A percentile compares a stretch with the other conserved stretches of the same genome.
Conservation (phyloP, 2,888 invertebrate genomes). For the Sinohyriopsis cumingii region DNA sequence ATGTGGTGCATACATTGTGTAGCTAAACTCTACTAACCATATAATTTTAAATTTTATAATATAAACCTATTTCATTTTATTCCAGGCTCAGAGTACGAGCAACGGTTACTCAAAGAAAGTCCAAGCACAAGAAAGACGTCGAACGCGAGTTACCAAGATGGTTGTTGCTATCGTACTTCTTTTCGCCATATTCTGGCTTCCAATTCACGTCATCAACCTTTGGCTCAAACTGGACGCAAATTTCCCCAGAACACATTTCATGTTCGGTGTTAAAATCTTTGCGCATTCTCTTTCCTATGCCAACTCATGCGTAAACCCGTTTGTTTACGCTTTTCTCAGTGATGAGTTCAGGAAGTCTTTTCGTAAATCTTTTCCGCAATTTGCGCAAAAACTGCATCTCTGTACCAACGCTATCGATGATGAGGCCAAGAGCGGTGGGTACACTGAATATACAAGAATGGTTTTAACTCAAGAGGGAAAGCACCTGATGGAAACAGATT, state of each 20-base stretch:
- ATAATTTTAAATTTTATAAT: too few relatives aligned
- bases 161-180: conserved; percentile 62
- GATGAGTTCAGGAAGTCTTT: conserved; percentile 65
- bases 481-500: conserved; percentile 34
- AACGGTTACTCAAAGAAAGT: conserved; percentile 30
- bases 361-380: conserved; percentile 52
- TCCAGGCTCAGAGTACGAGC: conserved; percentile 28
- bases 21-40: too few relatives aligned
- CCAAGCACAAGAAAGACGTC: conserved; percentile 38
- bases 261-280: conserved; percentile 53
- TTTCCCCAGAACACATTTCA: conserved; percentile 46
- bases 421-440: conserved; percentile 17
- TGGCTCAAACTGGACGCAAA: conserved; percentile 45
- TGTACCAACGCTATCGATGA: conserved; percentile 32
- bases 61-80: conserved; percentile 5
- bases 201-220: conserved; percentile 59
- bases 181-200: conserved; percentile 51
- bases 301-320: conserved; percentile 66
- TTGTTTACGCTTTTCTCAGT: conserved; percentile 65
- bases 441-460: conserved; percentile 24
- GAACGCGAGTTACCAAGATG: conserved; percentile 58
- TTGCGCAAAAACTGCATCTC: conserved; percentile 35
- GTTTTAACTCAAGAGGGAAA: conserved; percentile 21
- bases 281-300: conserved; percentile 66
- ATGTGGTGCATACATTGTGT: too few relatives aligned